These are phyloP conservation scores for Gadopsis bispinosus DNA, from an alignment of 2,797 vertebrate genomes.

Conservation along the genomic window DNA sequence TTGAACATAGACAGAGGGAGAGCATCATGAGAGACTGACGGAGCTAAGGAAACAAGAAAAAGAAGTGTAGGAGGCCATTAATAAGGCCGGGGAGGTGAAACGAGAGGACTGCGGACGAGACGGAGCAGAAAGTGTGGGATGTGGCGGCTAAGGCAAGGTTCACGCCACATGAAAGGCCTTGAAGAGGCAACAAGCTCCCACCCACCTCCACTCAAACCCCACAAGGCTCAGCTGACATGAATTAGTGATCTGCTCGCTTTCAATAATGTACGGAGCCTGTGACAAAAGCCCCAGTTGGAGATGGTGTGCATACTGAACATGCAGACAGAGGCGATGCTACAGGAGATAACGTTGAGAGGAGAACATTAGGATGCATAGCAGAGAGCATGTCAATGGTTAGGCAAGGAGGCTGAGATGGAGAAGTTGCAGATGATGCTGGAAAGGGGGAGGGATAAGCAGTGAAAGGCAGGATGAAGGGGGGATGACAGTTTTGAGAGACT, in stretches of 20 bases:
- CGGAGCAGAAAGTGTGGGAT: slow-evolving; percentile 26
- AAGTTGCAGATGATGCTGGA: slow-evolving; percentile 15
- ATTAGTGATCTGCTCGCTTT: slow-evolving; percentile 76
- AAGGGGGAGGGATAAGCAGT: slow-evolving; percentile 4
- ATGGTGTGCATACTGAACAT: slow-evolving; percentile 41
- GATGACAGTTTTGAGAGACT: neutral
- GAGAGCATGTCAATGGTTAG: slow-evolving; percentile 11
- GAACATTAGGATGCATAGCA: slow-evolving; percentile 37
- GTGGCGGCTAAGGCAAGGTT: slow-evolving; percentile 31
- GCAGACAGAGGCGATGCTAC: slow-evolving; percentile 2
- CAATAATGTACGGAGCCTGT: slow-evolving; percentile 69
- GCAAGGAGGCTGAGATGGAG: slow-evolving; percentile 13
- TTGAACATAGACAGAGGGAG: slow-evolving; percentile 21
- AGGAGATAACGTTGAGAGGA: slow-evolving; percentile 6
- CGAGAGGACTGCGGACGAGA: slow-evolving; percentile 29
- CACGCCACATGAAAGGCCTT: slow-evolving; percentile 62
- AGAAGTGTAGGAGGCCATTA: slow-evolving; percentile 29
- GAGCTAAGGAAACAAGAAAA: slow-evolving; percentile 25
- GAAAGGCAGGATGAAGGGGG: slow-evolving; percentile 2
- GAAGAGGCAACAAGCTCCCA: slow-evolving; percentile 62
- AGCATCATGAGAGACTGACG: slow-evolving; percentile 29
- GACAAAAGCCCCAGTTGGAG: slow-evolving; percentile 61
- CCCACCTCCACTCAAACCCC: slow-evolving; percentile 49
- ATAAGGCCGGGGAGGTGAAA: slow-evolving; percentile 29
- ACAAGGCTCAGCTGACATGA: slow-evolving; percentile 65